Percentiles rank a stretch among this genome's conserved stretches.
Conservation (phyloP, 2,797 vertebrate genomes). For the Sebastolobus altivelis region DNA sequence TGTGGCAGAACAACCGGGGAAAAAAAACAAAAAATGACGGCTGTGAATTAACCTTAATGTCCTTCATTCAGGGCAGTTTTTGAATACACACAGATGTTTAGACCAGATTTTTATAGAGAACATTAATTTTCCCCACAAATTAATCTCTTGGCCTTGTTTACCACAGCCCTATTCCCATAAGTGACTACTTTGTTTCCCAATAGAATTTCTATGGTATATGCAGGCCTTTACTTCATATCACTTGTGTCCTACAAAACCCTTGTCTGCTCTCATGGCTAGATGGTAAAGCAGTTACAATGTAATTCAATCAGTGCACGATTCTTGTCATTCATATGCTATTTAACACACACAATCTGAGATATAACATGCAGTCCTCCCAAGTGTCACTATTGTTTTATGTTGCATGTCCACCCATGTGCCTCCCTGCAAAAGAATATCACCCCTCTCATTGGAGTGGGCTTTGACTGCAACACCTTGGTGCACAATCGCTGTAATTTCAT, state of each 20-base stretch:
- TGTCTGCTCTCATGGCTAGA: background rate
- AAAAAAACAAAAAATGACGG: too few species aligned
- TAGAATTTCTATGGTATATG: background rate
- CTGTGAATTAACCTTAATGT: background rate
- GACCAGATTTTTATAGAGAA: background rate
- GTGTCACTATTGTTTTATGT: background rate
- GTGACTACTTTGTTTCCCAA: background rate
- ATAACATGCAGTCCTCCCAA: background rate
- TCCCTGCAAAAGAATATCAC: background rate
- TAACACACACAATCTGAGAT: background rate
- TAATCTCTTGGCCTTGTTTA: background rate
- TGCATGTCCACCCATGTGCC: background rate
- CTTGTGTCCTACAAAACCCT: background rate
- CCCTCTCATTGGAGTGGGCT: background rate
- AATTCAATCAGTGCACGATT: background rate
- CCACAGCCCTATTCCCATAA: background rate
- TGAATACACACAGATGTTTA: background rate
- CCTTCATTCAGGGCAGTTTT: background rate
- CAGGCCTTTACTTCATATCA: background rate
- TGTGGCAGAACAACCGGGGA: background rate
- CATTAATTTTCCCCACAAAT: background rate
- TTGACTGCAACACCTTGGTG: conserved; percentile 12
- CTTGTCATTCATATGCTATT: background rate
- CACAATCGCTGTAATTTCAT: background rate
- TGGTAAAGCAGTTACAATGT: background rate